Conservation (phyloP, 1,140 invertebrate genomes). For the Drosophila punjabiensis region DNA sequence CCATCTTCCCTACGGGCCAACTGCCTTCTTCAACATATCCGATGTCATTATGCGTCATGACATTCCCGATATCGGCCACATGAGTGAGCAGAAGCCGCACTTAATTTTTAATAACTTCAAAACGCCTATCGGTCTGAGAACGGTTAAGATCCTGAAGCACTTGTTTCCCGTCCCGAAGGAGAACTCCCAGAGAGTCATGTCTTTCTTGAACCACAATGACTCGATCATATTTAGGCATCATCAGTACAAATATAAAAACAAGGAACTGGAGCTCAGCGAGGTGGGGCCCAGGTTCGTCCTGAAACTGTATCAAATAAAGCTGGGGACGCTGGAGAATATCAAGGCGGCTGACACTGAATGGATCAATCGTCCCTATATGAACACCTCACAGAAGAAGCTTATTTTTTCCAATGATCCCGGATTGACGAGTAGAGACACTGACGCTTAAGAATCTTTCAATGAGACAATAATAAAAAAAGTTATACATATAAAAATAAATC, state of each 20-base stretch:
- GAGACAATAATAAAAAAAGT: neutral
- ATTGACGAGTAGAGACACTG: slow-evolving; percentile 27
- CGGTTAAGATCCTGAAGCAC: slow-evolving; percentile 95
- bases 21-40: no score
- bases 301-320: slow-evolving; percentile 97
- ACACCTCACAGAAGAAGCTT: slow-evolving; percentile 95
- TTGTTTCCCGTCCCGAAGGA: slow-evolving; percentile 98
- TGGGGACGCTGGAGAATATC: slow-evolving; percentile 96
- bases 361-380: slow-evolving; percentile 98
- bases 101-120: no score
- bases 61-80: no score
- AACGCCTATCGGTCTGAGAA: slow-evolving; percentile 93
- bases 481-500: neutral
- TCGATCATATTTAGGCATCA: slow-evolving; percentile 98
- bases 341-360: slow-evolving; percentile 97
- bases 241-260: slow-evolving; percentile 92
- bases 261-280: slow-evolving; percentile 94
- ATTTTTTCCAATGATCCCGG: slow-evolving; percentile 92
- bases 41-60: no score
- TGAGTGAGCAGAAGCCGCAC: no score
- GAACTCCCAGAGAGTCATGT: slow-evolving; percentile 95
- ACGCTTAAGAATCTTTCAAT: neutral
- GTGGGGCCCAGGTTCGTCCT: slow-evolving; percentile 98
- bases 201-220: slow-evolving; percentile 99
- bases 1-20: no score